Evolutionary conservation across 1,140 invertebrate genomes (phyloP), one percentile per base, ranked within the genome.

Genomic region (Pararge aegeria): DNA sequence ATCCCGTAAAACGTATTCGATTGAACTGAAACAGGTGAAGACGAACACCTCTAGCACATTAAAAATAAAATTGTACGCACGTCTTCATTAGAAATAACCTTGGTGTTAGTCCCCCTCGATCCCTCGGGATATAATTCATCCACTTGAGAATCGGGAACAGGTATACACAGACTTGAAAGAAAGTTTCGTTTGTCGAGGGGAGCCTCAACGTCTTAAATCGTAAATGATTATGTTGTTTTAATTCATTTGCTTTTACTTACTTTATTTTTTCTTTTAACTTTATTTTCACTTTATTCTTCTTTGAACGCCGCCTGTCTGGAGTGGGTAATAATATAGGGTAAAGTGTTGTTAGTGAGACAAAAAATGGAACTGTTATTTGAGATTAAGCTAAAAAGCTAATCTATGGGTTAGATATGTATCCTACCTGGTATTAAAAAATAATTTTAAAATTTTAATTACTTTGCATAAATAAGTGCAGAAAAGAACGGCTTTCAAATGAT

Each of bases 221-320:
- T 84, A 87, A 87, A 88, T 83, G 75, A 88, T 88, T 85, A 84
- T 85, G 82, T 88, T 88, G 79, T 87, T 88, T 87, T 87, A 85
- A 88, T 85, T 88, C 78, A 80, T 86, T 89, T 87, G 82, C 83
- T 85, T 87, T 84, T 80, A 75, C 60, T 75, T 65, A 34, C 9
- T 34, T 34, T 34, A 34, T 34, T 34, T 34, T 34, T 34, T 12
- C 30, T 34, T 34, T 34, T 34, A 7, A 34, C 30, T 34, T 75
- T 68, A 71, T 77, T 83, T 79, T 83, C 73, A 77, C 76, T 85
- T 79, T 65, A 76, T 78, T 72, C 64, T 78, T 78, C 67, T 78
- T 80, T 77, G 77, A 80, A 61, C 71, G 82, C 85, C 83, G 85
- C 85, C 82, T 88, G 85, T 75, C 83, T 80, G 78, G 63, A 83